A percentile compares a stretch with the other conserved stretches of the same genome.
Evolutionary conservation across 2,888 invertebrate genomes (phyloP).

Genomic region (Philhelius pedissequus): DNA sequence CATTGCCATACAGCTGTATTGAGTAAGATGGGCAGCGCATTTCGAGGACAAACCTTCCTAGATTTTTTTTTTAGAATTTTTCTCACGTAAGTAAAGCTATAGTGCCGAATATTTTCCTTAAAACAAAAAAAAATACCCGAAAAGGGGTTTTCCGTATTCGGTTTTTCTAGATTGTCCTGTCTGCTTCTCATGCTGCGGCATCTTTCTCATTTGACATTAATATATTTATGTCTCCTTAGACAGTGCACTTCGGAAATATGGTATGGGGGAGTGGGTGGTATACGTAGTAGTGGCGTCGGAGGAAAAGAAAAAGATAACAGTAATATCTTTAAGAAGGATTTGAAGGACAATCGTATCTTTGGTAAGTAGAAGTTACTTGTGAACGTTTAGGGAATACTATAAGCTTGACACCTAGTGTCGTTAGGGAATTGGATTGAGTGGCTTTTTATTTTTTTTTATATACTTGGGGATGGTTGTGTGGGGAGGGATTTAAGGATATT

Average conservation of each 20-base stretch:
- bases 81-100: slow-evolving; percentile 52
- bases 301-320: slow-evolving; percentile 5
- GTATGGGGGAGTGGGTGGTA: not conserved
- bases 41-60: not conserved
- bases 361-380: slow-evolving; percentile 10
- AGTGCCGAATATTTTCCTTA: slow-evolving; percentile 19
- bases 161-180: not conserved
- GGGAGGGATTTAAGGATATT: not conserved
- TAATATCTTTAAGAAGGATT: slow-evolving; percentile 31
- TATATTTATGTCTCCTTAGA: slow-evolving; percentile 31
- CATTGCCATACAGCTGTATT: slow-evolving; percentile 42
- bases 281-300: not conserved
- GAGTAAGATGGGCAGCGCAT: slow-evolving; percentile 19
- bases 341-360: slow-evolving; percentile 30
- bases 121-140: not conserved
- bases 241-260: not conserved
- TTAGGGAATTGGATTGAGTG: slow-evolving; percentile 20
- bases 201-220: slow-evolving; percentile 23
- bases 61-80: slow-evolving; percentile 47
- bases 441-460: not conserved
- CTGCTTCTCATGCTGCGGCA: not conserved
- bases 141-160: not conserved
- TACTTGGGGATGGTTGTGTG: not conserved
- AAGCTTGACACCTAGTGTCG: slow-evolving; percentile 17
- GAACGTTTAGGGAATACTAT: slow-evolving; percentile 13